These are phyloP conservation scores for Delphinus delphis DNA, from an alignment of 2,113 vertebrate species.

Conservation along the genomic window DNA sequence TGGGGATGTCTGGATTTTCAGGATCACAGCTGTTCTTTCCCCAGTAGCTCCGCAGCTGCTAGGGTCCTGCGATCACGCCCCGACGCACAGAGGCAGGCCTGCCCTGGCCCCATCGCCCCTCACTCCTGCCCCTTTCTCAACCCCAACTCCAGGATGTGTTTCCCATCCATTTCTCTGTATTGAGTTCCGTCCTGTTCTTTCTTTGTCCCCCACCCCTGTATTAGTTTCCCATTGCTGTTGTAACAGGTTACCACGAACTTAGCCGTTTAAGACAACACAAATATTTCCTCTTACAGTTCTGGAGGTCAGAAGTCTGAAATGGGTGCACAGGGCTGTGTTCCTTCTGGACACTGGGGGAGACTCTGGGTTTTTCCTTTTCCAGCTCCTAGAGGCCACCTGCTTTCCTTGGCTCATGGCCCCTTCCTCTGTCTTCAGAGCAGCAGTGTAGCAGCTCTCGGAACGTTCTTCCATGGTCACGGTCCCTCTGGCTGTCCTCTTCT, in stretches of 20 bases:
- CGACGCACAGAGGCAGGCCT: not conserved
- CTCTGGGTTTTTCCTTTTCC: not conserved
- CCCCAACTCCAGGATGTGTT: not conserved
- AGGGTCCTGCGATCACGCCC: not conserved
- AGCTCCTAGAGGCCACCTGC: not conserved
- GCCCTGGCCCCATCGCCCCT: not conserved
- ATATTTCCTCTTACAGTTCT: not conserved
- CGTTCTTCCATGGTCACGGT: not conserved
- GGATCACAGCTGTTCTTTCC: not conserved
- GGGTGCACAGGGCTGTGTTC: not conserved
- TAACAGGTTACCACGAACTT: not conserved
- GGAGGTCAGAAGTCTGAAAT: not conserved
- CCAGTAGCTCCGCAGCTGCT: not conserved
- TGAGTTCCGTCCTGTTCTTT: not conserved
- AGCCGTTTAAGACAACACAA: not conserved
- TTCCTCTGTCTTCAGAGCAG: not conserved
- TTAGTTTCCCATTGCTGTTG: not conserved
- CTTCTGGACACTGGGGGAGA: not conserved
- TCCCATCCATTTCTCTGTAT: not conserved
- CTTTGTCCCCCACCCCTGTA: not conserved
- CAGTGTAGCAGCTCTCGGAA: accelerated
- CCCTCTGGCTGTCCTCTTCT: not conserved
- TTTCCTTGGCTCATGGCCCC: not conserved
- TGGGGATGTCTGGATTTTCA: not conserved
- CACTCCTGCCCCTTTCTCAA: not conserved